Evolutionary conservation across 1,140 invertebrate genomes (phyloP), one percentile per base, ranked within the genome.

Genomic region (Plutomurus gul): DNA sequence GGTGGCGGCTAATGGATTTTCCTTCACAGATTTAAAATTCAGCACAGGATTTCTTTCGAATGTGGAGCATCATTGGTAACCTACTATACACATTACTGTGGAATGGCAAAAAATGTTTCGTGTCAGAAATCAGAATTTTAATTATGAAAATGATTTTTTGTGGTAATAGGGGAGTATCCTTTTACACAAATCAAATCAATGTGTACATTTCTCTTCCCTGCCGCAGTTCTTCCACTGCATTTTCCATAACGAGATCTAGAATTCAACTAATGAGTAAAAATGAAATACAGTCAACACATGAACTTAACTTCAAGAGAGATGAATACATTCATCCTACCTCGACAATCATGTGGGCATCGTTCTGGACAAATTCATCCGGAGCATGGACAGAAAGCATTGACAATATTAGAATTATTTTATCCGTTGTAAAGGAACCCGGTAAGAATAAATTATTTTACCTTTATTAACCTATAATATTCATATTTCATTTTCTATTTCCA

Each of bases 11-110:
- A 74, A 27, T 47, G 72, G 72, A 33, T 74, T 47, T 33, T 30
- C 72, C n/a, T 74, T 74, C 30, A 18, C 25, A 0, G 46, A 74
- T 13, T 20, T 74, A 18, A 74, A 74, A 20, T 74, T 74, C 20
- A 47, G 49, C 4, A 18, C 72, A 1, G 72, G 72, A 30, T 47
- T 74, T 47, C 33, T 74, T 16, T 27, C 40, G 16, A 10, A 11
- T 7, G 72, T 74, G 39, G 46, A 74, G 1, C 72, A 74, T 30
- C 16, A 46, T 33, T 74, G 72, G 72, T 74, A 74, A 27, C 7
- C 16, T 56, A 30, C 22, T 1, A 30, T 65, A 16, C 49, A 65
- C 11, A 16, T 4, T n/a, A 4, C 20, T 2, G 18, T 72, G 10
- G 5, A 72, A 39, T 5, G 8, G 18, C 46, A 13, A 16, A 27